These are phyloP conservation scores for Pammene fasciana DNA, from an alignment of 2,888 invertebrate genomes.

Conservation along the genomic window DNA sequence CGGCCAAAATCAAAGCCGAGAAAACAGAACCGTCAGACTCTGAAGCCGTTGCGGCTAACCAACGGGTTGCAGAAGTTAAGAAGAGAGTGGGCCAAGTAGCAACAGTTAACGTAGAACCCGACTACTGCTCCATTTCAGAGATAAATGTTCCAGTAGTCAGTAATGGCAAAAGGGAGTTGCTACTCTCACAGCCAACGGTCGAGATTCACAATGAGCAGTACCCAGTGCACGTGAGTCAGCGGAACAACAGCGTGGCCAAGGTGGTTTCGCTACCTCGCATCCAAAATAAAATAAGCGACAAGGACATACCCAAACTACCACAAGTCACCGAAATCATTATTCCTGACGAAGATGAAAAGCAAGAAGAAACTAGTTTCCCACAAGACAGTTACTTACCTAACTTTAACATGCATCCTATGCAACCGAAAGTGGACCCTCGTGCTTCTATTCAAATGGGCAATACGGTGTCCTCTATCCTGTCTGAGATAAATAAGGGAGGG, in stretches of 20 bases:
- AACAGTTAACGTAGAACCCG: slow-evolving; percentile 84
- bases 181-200: slow-evolving; percentile 80
- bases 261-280: slow-evolving; percentile 75
- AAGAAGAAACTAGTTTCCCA: slow-evolving; percentile 69
- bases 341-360: slow-evolving; percentile 84
- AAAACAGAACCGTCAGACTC: slow-evolving; percentile 79
- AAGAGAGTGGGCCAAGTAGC: slow-evolving; percentile 81
- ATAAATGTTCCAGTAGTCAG: slow-evolving; percentile 86
- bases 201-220: slow-evolving; percentile 81
- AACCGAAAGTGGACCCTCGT: slow-evolving; percentile 77
- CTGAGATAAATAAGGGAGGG: slow-evolving; percentile 82
- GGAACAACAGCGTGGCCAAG: slow-evolving; percentile 77
- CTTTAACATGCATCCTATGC: slow-evolving; percentile 72
- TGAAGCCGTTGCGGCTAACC: slow-evolving; percentile 83
- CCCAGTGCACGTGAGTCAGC: slow-evolving; percentile 69
- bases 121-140: slow-evolving; percentile 91
- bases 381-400: slow-evolving; percentile 72
- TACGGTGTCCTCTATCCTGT: slow-evolving; percentile 84
- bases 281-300: slow-evolving; percentile 77
- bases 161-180: slow-evolving; percentile 80
- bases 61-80: slow-evolving; percentile 84
- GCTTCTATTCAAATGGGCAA: slow-evolving; percentile 85
- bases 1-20: slow-evolving; percentile 86
- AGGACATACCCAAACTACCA: slow-evolving; percentile 88
- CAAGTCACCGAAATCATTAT: slow-evolving; percentile 89